phyloP scores from a whole-genome alignment of 2,888 invertebrate genomes.

The Parapristionchus giblindavisi region DNA sequence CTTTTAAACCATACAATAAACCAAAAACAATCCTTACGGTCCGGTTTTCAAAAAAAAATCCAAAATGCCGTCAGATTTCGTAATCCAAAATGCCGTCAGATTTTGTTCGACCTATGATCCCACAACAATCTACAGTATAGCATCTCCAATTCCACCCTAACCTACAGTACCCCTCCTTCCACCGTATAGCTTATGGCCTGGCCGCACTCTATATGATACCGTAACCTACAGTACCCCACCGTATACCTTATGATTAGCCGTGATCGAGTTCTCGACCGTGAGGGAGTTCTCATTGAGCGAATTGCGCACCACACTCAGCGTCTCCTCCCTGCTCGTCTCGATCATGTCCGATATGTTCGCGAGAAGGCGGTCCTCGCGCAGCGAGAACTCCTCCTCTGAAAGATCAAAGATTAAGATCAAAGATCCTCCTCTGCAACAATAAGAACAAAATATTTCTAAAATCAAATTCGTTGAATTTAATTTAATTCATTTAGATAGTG shows the following conservation, averaged over 20 bases:
- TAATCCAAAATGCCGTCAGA: no score
- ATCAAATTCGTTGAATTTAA: background rate
- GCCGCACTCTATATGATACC: background rate
- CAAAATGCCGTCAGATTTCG: no score
- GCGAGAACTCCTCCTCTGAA: conserved; percentile 51
- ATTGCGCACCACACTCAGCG: conserved; percentile 40
- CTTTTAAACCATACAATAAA: background rate
- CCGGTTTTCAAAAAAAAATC: no score
- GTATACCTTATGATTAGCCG: conserved; percentile 39
- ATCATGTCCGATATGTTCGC: conserved; percentile 45
- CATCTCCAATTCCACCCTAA: background rate
- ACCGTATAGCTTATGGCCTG: background rate
- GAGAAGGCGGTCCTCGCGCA: conserved; percentile 56
- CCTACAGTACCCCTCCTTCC: background rate
- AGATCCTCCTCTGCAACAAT: no score
- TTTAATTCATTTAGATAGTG: no score
- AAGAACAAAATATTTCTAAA: background rate
- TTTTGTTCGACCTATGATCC: background rate
- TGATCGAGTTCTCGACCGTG: conserved; percentile 40
- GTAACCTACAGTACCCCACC: background rate
- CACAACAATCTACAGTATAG: no score
- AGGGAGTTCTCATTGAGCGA: conserved; percentile 42
- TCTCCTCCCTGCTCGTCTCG: conserved; percentile 40
- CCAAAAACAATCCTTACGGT: no score
- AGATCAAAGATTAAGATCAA: no score